These are phyloP conservation scores for Alosa sapidissima DNA, from an alignment of 2,797 vertebrate species.

Conservation along the genomic window DNA sequence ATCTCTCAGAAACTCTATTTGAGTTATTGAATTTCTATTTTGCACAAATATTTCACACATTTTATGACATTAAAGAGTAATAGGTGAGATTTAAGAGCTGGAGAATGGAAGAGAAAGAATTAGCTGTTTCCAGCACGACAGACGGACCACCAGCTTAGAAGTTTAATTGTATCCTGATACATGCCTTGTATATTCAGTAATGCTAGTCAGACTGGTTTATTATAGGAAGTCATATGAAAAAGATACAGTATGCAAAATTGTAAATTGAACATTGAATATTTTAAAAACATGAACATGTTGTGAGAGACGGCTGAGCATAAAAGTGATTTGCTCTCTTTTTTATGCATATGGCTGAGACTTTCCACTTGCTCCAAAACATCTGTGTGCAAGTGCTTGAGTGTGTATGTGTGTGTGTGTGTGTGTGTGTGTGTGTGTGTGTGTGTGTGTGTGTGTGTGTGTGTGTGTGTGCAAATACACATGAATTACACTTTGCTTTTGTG, in stretches of 20 bases:
- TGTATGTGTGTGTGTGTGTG: background rate
- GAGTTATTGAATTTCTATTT: background rate
- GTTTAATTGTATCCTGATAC: background rate
- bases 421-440: background rate
- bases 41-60: background rate
- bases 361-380: constrained; percentile 21
- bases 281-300: background rate
- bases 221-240: constrained; percentile 6
- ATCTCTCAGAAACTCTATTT: background rate
- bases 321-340: background rate
- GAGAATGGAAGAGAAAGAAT: background rate
- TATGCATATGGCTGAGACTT: background rate
- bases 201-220: background rate
- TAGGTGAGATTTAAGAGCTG: background rate
- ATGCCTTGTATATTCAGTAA: background rate
- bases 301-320: background rate
- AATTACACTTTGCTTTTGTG: background rate
- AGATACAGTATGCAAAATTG: background rate
- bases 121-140: background rate
- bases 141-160: background rate
- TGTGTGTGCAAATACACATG: background rate
- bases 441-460: constrained; percentile 2
- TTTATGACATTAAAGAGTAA: background rate
- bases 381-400: background rate
- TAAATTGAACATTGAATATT: background rate